Evolutionary conservation across 2,888 invertebrate species (phyloP).

Genomic region (Coelopa pilipes): DNA sequence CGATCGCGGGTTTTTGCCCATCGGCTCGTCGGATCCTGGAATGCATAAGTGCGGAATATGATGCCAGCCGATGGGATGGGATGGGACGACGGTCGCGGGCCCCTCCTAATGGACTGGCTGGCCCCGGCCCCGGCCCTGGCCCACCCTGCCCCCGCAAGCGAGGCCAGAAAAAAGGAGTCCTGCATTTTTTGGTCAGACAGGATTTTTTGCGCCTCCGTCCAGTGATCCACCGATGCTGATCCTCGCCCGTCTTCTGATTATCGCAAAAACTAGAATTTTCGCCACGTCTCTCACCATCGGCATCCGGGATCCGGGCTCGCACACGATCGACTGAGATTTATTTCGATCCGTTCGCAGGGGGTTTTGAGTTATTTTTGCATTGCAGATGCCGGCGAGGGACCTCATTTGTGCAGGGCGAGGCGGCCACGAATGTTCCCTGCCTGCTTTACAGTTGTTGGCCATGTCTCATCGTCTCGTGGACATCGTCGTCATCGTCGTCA

Average conservation of each 20-base stretch:
- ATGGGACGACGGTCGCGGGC: neutral
- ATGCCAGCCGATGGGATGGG: slow-evolving; percentile 4
- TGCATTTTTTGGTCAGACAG: neutral
- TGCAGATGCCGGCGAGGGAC: slow-evolving; percentile 11
- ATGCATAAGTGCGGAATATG: slow-evolving; percentile 25
- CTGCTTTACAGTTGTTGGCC: neutral
- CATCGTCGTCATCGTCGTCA: neutral
- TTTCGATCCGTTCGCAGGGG: slow-evolving; percentile 36
- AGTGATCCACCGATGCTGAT: neutral
- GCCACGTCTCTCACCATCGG: neutral
- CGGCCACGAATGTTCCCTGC: neutral
- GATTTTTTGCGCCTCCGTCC: slow-evolving; percentile 1
- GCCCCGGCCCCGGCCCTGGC: too few species aligned
- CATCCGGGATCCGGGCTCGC: too few species aligned
- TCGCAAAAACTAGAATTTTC: slow-evolving; percentile 18
- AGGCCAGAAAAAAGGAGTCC: neutral
- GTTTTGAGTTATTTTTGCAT: slow-evolving; percentile 33
- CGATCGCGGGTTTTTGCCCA: slow-evolving; percentile 11
- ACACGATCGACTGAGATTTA: slow-evolving; percentile 42
- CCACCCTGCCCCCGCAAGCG: neutral
- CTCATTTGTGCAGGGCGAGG: neutral
- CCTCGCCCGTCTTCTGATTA: neutral
- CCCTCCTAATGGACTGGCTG: neutral
- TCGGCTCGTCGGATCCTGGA: slow-evolving; percentile 8
- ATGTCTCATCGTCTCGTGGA: neutral